These are phyloP conservation scores for Heteromurus nitidus DNA, from an alignment of 2,888 invertebrate genomes.

Conservation along the genomic window DNA sequence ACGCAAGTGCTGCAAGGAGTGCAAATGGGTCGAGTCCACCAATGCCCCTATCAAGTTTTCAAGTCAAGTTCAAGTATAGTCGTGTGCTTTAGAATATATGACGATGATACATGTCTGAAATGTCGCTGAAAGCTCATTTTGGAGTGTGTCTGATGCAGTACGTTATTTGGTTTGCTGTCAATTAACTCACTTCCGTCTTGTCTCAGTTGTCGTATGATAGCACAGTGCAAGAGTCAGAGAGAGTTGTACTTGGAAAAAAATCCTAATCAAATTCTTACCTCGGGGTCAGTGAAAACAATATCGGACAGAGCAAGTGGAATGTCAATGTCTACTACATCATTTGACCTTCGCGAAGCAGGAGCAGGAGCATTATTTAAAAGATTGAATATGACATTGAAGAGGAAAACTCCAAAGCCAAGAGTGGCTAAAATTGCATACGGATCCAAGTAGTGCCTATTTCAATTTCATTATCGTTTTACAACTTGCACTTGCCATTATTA, in stretches of 20 bases:
- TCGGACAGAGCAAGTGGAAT: constrained; percentile 73
- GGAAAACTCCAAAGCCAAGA: constrained; percentile 74
- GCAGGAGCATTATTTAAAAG: constrained; percentile 72
- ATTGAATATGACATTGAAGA: constrained; percentile 74
- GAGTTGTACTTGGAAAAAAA: too few relatives aligned
- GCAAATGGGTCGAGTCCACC: constrained; percentile 73
- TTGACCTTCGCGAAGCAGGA: constrained; percentile 68
- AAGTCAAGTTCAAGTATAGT: constrained; percentile 42
- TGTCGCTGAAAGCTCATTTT: too few relatives aligned
- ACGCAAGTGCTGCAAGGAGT: constrained; percentile 72
- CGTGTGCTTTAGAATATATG: too few relatives aligned
- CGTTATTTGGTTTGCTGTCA: too few relatives aligned
- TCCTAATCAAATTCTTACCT: too few relatives aligned
- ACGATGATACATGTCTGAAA: too few relatives aligned
- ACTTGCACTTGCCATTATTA: too few relatives aligned
- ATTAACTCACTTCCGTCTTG: too few relatives aligned
- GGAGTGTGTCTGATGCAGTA: too few relatives aligned
- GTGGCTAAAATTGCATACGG: constrained; percentile 74
- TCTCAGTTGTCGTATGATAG: too few relatives aligned
- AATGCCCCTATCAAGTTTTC: constrained; percentile 61
- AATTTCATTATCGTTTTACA: background rate
- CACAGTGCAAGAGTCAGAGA: too few relatives aligned
- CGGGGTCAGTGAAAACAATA: constrained; percentile 65
- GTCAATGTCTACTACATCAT: constrained; percentile 73
- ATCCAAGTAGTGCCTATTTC: constrained; percentile 73